Conservation (phyloP, 2,797 vertebrate genomes). For the Myoxocephalus aenaeus region DNA sequence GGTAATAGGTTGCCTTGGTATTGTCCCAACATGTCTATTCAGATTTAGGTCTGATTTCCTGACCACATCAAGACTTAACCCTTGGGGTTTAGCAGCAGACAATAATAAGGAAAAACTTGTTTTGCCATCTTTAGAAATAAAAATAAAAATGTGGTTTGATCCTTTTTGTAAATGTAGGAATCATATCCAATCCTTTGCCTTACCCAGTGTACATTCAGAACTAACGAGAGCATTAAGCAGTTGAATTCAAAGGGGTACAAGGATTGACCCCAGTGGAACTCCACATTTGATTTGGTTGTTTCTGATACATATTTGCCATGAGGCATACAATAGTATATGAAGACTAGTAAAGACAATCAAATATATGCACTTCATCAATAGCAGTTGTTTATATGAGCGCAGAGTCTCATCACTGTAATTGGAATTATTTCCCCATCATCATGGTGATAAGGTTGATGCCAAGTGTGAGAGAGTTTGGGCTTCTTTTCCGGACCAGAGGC, state of each 20-base stretch:
- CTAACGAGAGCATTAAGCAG: not conserved
- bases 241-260: not conserved
- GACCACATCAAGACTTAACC: not conserved
- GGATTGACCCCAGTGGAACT: conserved; percentile 6
- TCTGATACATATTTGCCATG: not conserved
- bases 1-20: not conserved
- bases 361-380: not conserved
- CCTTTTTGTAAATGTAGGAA: not conserved
- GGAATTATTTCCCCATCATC: conserved; percentile 26
- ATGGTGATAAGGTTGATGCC: not conserved
- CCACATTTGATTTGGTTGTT: not conserved
- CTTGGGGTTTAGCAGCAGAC: not conserved
- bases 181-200: not conserved
- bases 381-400: conserved; percentile 3
- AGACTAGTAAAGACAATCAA: not conserved
- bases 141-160: not conserved
- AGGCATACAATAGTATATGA: not conserved
- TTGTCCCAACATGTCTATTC: not conserved
- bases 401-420: conserved; percentile 19
- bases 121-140: not conserved
- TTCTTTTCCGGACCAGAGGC: conserved; percentile 21
- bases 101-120: not conserved
- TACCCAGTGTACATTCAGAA: not conserved
- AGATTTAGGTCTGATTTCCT: not conserved
- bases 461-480: conserved; percentile 23